Evolutionary conservation across 2,113 vertebrate species (phyloP).

Genomic region (Ceyx margarethae): DNA sequence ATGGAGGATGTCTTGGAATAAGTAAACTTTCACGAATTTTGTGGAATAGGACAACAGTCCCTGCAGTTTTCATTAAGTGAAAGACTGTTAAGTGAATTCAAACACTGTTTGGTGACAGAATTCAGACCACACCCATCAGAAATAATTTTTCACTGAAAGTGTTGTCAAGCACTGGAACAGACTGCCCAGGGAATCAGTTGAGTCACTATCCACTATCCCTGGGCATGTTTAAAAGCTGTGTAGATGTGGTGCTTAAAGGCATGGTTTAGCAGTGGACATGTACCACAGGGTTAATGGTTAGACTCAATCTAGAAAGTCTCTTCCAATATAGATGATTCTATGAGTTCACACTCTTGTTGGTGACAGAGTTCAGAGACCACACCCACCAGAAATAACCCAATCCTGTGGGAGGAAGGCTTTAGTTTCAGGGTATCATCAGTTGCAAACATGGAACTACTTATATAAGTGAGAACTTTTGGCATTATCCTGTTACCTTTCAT

Average conservation of each 20-base stretch:
- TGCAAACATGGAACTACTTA: neutral
- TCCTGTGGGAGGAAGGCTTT: neutral
- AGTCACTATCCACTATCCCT: no score
- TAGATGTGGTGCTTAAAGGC: no score
- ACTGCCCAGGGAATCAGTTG: no score
- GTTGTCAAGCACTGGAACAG: no score
- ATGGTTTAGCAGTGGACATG: no score
- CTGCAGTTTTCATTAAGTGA: neutral
- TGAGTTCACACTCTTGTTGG: neutral
- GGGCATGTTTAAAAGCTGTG: no score
- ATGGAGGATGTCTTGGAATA: neutral
- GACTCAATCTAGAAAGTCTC: no score
- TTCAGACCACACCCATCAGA: neutral
- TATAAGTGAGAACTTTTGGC: neutral
- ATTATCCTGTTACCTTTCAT: neutral
- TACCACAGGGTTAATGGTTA: no score
- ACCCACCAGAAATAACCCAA: fast-evolving
- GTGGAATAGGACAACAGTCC: neutral
- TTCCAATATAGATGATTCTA: no score
- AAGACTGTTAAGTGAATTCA: neutral
- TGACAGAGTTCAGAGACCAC: neutral
- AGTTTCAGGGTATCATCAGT: neutral
- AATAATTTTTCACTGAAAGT: no score
- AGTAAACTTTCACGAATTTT: neutral
- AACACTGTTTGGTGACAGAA: neutral